Evolutionary conservation across 2,888 invertebrate species (phyloP), one percentile per base, ranked within the genome.

Genomic region (Copidosoma aretas): DNA sequence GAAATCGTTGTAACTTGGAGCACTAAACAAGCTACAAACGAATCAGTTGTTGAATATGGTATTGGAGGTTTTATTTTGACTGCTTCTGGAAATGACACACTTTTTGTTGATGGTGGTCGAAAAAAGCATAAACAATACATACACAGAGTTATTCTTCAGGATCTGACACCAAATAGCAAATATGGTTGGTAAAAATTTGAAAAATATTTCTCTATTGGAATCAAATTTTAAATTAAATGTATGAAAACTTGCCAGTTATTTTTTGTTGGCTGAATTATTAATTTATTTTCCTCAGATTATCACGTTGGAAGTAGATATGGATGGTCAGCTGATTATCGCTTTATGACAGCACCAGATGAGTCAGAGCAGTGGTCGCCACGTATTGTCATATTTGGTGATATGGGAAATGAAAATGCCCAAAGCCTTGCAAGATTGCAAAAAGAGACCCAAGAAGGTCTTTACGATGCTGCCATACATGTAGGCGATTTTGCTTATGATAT

Each of bases 401-500:
- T 98, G 92, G 98, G 98, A 41, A 93, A 93, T 81, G 91, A 90
- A 75, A 97, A 97, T 84, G 95, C 96, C 1, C 91, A 93, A 75
- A 94, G 97, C 0, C 86, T 98, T 64, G 88, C 91, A 0, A 88
- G 93, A 72, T 84, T 98, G 10, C 95, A 96, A 84, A 88, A 92
- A 76, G 96, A 97, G 79, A 89, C 93, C 0, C 91, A 95, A 78
- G 86, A 88, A 54, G 91, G 90, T 14, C 84, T 90, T 81, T 95
- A 94, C 83, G 95, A 97, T 86, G 89, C 93, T 66, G 89, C 95
- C 64, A 87, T 97, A 64, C 97, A 97, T 85, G 93, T 96, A 53
- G 96, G 96, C 0, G 97, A 97, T 86, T 95, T 97, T 85, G 97
- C 96, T 0, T 97, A 97, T 84, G 94, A 97, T 84, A 93, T 97